Conservation (phyloP, 2,797 vertebrate species). For the Synaphobranchus kaupii region DNA sequence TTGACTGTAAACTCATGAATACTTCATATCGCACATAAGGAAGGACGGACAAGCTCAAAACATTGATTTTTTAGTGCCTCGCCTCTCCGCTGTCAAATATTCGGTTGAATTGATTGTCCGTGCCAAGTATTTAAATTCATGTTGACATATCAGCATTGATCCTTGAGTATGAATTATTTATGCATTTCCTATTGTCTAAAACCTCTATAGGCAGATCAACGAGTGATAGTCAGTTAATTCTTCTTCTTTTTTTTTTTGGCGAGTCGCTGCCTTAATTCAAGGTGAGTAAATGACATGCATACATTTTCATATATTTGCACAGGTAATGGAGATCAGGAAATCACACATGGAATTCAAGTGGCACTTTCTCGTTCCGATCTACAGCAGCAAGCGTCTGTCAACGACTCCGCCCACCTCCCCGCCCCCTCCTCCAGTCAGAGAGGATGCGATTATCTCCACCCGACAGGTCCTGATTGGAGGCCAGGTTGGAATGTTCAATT, state of each 20-base stretch:
- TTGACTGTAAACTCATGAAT: not conserved
- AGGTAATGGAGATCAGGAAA: not conserved
- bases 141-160: not conserved
- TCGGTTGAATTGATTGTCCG: not conserved
- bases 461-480: constrained; percentile 40
- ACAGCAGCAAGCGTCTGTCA: not conserved
- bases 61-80: not conserved
- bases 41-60: not conserved
- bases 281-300: constrained; percentile 1
- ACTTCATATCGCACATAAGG: not conserved
- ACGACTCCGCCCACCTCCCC: not conserved
- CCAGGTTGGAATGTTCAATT: constrained; percentile 47
- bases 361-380: not conserved
- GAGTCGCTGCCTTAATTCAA: constrained; percentile 2
- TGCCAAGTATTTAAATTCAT: not conserved
- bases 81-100: not conserved
- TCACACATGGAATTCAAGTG: not conserved
- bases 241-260: not conserved
- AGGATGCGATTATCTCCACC: constrained; percentile 42
- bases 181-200: not conserved
- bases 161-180: not conserved
- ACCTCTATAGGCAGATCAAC: not conserved
- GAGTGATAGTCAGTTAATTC: not conserved
- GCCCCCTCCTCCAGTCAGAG: not conserved
- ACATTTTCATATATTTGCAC: constrained; percentile 20